A percentile compares a stretch with the other conserved stretches of the same genome.
phyloP scores from a whole-genome alignment of 2,113 vertebrate species.

The Anser cygnoides region DNA sequence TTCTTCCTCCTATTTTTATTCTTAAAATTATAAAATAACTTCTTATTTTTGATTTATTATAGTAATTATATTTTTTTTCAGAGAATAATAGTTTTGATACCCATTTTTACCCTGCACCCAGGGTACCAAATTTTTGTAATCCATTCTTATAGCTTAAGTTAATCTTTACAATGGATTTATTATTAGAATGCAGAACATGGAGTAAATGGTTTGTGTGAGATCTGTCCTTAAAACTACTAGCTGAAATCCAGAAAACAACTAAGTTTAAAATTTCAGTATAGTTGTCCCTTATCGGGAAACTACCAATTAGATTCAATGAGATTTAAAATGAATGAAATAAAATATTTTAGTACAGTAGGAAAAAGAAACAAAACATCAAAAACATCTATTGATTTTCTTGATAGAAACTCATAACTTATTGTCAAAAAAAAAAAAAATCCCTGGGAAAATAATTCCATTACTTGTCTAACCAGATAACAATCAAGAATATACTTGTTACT shows the following conservation, averaged over 20 bases:
- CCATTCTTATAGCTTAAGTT: background rate
- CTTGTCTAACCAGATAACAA: background rate
- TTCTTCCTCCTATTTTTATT: background rate
- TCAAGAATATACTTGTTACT: background rate
- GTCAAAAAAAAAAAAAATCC: background rate
- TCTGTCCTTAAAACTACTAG: background rate
- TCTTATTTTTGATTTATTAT: background rate
- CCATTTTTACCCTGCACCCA: background rate
- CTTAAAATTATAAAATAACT: background rate
- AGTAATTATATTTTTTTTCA: background rate
- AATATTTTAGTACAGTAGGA: background rate
- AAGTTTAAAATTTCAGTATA: background rate
- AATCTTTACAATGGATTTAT: background rate
- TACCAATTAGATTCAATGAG: background rate
- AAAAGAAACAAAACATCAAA: background rate
- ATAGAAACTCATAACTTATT: background rate
- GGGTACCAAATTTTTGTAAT: background rate
- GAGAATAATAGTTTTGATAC: background rate
- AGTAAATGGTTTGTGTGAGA: background rate
- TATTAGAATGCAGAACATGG: background rate
- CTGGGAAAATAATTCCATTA: background rate
- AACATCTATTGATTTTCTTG: background rate
- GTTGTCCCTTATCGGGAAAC: background rate
- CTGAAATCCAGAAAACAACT: background rate
- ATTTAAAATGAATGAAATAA: background rate